Evolutionary conservation across 1,140 invertebrate species (phyloP), one percentile per base, ranked within the genome.

Genomic region (Theocolax elegans): DNA sequence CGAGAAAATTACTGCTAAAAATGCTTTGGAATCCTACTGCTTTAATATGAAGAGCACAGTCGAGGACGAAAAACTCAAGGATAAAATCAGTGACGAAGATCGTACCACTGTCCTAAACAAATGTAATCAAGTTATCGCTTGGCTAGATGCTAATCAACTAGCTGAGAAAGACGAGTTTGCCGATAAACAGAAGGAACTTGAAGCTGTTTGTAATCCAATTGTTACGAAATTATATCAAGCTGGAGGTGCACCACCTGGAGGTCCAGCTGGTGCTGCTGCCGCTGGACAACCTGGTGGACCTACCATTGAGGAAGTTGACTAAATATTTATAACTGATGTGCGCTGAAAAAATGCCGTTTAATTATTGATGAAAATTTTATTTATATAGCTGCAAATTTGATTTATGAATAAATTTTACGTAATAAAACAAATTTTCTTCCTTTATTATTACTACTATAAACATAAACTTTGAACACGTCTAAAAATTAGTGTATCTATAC

Each of bases 101-200:
- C 83, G 82, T 49, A 65, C 78, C 4, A 77, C 69, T 1, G 79
- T 81, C 1, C 73, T 80, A 51, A 87, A 88, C 63, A 83, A 84
- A 60, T 84, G 82, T 46, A 85, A 88, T 35, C 81, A 80, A 51
- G 77, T 80, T 3, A 75, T 87, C 23, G 84, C 81, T 42, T 90
- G 89, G 89, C 71, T 89, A 51, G 89, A 89, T 68, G 82, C 77
- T 44, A 89, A 89, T 76, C 81, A 90, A 2, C 78, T 92, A 13
- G 94, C 94, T 0, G 90, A 93, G 54, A 92, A 93, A 74, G 90
- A 92, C 19, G 93, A 95, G 74, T 92, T 91, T 63, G 91, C 92
- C 62, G 86, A 91, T 71, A 91, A 91, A 72, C 81, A 93, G 67
- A 92, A 93, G 76, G 89, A 92, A 38, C 83, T 92, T 15, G 92